These are phyloP conservation scores for Pampus argenteus DNA, from an alignment of 2,797 vertebrate genomes.

Conservation along the genomic window DNA sequence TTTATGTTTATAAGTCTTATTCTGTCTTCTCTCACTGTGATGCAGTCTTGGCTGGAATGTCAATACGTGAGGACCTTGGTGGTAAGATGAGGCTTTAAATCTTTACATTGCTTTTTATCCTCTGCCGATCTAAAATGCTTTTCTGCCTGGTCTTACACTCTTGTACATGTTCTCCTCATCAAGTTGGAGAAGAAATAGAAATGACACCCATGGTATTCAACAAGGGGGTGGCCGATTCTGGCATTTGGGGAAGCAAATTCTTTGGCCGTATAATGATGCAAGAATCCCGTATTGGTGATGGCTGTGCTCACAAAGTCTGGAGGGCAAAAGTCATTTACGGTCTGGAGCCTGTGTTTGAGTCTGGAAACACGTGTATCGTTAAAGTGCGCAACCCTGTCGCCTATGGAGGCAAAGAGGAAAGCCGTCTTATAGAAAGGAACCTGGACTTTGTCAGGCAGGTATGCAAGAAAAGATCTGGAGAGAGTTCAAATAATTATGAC, in stretches of 20 bases:
- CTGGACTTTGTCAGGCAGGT: slow-evolving; percentile 93
- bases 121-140: background rate
- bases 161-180: slow-evolving; percentile 6
- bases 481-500: background rate
- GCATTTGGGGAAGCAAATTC: slow-evolving; percentile 92
- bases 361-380: slow-evolving; percentile 90
- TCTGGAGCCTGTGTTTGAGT: slow-evolving; percentile 94
- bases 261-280: slow-evolving; percentile 92
- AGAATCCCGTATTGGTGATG: slow-evolving; percentile 82
- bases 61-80: slow-evolving; percentile 89
- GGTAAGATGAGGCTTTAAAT: slow-evolving; percentile 81
- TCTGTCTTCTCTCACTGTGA: slow-evolving; percentile 30
- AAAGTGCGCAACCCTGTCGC: slow-evolving; percentile 89
- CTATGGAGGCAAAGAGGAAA: slow-evolving; percentile 92
- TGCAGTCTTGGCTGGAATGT: slow-evolving; percentile 89
- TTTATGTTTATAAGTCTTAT: too few relatives aligned
- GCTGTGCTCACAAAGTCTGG: slow-evolving; percentile 88
- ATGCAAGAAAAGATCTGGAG: slow-evolving; percentile 16
- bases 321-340: slow-evolving; percentile 94
- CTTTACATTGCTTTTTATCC: background rate
- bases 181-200: slow-evolving; percentile 97
- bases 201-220: slow-evolving; percentile 94
- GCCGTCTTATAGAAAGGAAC: slow-evolving; percentile 90
- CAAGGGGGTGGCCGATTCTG: slow-evolving; percentile 92
- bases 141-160: background rate